These are phyloP conservation scores for Sipha maydis DNA, from an alignment of 2,888 invertebrate genomes.

Conservation along the genomic window DNA sequence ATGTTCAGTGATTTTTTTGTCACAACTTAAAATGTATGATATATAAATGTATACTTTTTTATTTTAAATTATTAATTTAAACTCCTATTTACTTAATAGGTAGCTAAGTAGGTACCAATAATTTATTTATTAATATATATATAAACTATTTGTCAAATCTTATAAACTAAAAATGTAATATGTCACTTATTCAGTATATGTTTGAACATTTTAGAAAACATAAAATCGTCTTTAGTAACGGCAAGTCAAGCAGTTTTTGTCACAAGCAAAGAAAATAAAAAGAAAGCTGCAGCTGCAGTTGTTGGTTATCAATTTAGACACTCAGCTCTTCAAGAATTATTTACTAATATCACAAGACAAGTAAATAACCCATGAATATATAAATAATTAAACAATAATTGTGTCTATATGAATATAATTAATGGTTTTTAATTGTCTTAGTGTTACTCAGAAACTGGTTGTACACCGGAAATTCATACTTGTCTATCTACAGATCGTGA, in stretches of 20 bases:
- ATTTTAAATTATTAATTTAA: too few relatives aligned
- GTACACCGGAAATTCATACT: constrained; percentile 63
- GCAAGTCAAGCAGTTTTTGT: constrained; percentile 85
- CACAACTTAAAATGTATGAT: too few relatives aligned
- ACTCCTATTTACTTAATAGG: too few relatives aligned
- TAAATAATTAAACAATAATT: neutral
- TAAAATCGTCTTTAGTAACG: constrained; percentile 75
- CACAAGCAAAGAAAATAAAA: constrained; percentile 64
- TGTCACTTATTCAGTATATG: neutral
- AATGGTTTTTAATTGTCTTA: constrained; percentile 13
- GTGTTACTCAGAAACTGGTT: constrained; percentile 50
- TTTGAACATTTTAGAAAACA: constrained; percentile 29
- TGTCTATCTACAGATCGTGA: constrained; percentile 89
- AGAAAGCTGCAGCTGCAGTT: constrained; percentile 71
- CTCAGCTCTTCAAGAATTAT: constrained; percentile 78
- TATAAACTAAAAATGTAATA: neutral
- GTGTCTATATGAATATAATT: neutral
- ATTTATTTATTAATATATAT: too few relatives aligned
- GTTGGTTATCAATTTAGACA: constrained; percentile 83
- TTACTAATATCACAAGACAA: constrained; percentile 81
- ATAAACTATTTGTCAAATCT: neutral
- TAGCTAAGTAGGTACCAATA: too few relatives aligned
- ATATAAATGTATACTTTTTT: too few relatives aligned
- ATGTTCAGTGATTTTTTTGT: too few relatives aligned
- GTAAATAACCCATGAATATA: constrained; percentile 67